These are phyloP conservation scores for Percina caprodes DNA, from an alignment of 2,113 vertebrate genomes.

Conservation along the genomic window DNA sequence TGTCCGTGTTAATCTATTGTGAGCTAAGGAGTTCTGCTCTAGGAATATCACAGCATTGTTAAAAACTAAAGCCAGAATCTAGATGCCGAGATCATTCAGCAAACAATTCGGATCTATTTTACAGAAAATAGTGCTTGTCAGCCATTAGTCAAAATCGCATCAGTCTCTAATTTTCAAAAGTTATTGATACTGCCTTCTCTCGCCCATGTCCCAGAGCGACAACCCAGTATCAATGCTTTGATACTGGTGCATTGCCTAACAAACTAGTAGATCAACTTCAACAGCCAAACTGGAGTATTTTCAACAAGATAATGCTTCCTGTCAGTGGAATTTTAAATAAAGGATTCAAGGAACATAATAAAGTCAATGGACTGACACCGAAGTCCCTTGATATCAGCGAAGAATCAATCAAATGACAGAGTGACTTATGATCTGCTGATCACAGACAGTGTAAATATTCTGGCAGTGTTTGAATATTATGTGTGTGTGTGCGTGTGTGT, in stretches of 20 bases:
- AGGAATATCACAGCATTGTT: too few relatives aligned
- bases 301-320: not conserved
- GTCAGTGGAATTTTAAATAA: not conserved
- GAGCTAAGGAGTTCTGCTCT: too few relatives aligned
- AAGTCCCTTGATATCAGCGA: not conserved
- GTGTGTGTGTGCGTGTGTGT: not conserved
- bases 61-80: too few relatives aligned
- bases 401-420: conserved; percentile 10
- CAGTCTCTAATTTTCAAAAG: too few relatives aligned
- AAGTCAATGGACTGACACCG: not conserved
- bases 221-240: not conserved
- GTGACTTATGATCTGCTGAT: not conserved
- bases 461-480: not conserved
- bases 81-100: too few relatives aligned
- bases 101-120: too few relatives aligned
- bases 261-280: not conserved
- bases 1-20: too few relatives aligned
- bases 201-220: too few relatives aligned
- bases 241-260: not conserved
- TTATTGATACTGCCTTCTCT: too few relatives aligned
- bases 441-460: not conserved
- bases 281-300: not conserved
- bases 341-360: not conserved
- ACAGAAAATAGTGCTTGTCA: too few relatives aligned
- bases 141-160: too few relatives aligned